Conservation (phyloP, 2,797 vertebrate species). For the Pagetopsis macropterus region DNA sequence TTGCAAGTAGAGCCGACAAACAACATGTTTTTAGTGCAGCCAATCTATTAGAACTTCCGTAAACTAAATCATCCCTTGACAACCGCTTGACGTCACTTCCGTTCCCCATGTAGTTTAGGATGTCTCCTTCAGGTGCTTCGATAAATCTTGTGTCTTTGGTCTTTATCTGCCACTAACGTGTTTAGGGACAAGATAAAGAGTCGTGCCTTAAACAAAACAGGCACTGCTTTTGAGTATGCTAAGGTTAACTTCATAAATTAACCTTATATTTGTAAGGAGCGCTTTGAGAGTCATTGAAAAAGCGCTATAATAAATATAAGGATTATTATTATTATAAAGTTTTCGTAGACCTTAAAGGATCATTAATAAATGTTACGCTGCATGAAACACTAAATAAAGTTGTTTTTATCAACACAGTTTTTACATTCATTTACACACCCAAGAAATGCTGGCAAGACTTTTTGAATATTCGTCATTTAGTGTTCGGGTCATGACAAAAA, state of each 20-base stretch:
- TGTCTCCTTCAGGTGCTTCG: constrained; percentile 7
- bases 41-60: constrained; percentile 45
- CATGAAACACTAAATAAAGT: no score
- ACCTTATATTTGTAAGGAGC: no score
- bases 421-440: no score
- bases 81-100: constrained; percentile 41
- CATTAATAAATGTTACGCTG: no score
- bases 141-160: neutral
- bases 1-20: accelerated
- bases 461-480: no score
- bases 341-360: neutral
- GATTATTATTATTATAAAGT: no score
- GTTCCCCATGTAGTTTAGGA: neutral
- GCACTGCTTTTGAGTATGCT: neutral
- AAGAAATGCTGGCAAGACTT: no score
- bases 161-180: neutral
- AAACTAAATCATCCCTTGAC: constrained; percentile 60
- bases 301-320: no score
- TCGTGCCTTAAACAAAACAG: neutral
- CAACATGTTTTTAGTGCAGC: neutral
- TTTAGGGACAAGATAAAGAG: neutral
- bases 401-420: no score
- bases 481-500: no score
- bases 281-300: no score
- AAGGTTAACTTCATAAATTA: neutral